These are phyloP conservation scores for Leucania comma DNA, from an alignment of 2,888 invertebrate species.

Conservation along the genomic window DNA sequence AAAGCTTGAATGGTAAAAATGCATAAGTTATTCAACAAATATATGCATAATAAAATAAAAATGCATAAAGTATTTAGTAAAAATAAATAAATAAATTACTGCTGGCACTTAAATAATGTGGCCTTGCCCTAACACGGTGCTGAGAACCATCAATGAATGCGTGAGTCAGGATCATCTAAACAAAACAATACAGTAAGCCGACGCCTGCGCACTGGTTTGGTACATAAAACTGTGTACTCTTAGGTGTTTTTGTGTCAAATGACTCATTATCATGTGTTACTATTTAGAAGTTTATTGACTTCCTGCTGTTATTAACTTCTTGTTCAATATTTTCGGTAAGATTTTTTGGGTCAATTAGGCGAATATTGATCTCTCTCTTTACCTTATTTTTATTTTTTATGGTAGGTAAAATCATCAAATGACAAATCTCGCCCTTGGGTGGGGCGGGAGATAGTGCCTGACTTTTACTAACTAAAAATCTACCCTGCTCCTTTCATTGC, in stretches of 20 bases:
- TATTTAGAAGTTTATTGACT: slow-evolving; percentile 33
- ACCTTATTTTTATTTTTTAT: no score
- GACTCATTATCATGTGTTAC: slow-evolving; percentile 27
- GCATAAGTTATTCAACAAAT: no score
- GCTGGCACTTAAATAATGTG: slow-evolving; percentile 12
- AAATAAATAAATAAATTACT: no score
- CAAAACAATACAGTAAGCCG: slow-evolving; percentile 18
- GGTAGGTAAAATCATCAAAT: no score
- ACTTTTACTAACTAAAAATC: no score
- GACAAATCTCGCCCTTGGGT: no score
- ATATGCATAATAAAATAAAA: no score
- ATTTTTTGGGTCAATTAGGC: neutral
- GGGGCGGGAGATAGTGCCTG: no score
- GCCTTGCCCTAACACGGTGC: neutral
- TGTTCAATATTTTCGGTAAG: neutral
- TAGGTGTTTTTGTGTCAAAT: slow-evolving; percentile 40
- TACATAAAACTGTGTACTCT: slow-evolving; percentile 17
- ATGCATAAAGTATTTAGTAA: no score
- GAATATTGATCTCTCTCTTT: neutral
- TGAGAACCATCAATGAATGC: slow-evolving; percentile 41
- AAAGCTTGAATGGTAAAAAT: no score
- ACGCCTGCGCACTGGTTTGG: slow-evolving; percentile 18
- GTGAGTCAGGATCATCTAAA: slow-evolving; percentile 43
- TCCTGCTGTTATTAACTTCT: slow-evolving; percentile 26
- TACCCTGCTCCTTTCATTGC: no score